Conservation (phyloP, 2,113 vertebrate genomes). For the Morone saxatilis region DNA sequence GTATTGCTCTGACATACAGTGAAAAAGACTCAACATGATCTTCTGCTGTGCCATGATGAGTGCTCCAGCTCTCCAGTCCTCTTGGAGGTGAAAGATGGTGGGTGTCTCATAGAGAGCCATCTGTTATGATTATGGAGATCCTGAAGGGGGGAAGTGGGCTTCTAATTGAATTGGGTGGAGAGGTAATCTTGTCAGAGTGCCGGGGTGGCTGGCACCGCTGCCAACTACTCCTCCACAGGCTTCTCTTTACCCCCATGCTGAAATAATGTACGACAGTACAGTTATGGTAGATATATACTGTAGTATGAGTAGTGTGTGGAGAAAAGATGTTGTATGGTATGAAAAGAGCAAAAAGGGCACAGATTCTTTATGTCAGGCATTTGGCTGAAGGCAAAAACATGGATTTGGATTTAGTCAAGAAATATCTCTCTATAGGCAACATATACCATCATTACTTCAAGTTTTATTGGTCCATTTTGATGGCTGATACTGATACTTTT, state of each 20-base stretch:
- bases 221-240: conserved; percentile 68
- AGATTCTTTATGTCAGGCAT: background rate
- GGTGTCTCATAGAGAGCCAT: conserved; percentile 71
- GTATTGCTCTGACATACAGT: conserved; percentile 29
- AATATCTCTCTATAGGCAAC: background rate
- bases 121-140: conserved; percentile 77
- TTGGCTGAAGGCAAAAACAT: background rate
- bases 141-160: conserved; percentile 70
- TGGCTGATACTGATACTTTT: background rate
- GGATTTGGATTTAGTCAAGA: conserved; percentile 1
- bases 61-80: conserved; percentile 52
- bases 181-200: conserved; percentile 75
- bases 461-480: background rate
- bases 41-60: conserved; percentile 38
- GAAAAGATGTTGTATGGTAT: background rate
- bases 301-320: background rate
- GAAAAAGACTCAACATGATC: conserved; percentile 37
- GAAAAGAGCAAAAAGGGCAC: background rate
- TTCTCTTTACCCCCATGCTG: conserved; percentile 65
- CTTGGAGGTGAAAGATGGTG: conserved; percentile 69
- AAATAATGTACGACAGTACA: conserved; percentile 60
- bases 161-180: conserved; percentile 78
- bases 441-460: background rate
- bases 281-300: conserved; percentile 9
- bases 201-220: conserved; percentile 61